These are phyloP conservation scores for Ridgeia piscesae DNA, from an alignment of 1,140 invertebrate genomes.

Conservation along the genomic window DNA sequence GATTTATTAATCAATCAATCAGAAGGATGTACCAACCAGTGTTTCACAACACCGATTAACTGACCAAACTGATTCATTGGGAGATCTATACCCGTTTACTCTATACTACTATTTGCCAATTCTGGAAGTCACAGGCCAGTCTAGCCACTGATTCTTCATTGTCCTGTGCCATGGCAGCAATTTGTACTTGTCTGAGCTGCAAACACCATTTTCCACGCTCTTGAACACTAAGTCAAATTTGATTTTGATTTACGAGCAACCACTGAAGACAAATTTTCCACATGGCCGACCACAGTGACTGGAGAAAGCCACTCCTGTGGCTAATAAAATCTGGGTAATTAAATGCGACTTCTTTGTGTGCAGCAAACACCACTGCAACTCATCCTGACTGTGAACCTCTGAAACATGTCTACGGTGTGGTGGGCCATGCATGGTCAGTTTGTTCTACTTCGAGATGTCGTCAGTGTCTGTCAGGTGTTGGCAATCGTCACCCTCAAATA, in stretches of 20 bases:
- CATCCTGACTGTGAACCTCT: too few species aligned
- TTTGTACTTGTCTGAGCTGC: neutral
- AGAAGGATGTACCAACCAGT: too few species aligned
- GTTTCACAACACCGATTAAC: too few species aligned
- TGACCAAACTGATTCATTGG: too few species aligned
- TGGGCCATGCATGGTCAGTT: too few species aligned
- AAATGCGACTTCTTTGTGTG: neutral
- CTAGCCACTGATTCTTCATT: neutral
- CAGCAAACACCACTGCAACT: neutral
- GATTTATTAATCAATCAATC: too few species aligned
- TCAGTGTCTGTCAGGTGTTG: too few species aligned
- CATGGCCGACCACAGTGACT: neutral
- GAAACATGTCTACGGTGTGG: too few species aligned
- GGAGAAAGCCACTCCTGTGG: neutral
- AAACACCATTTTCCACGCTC: neutral
- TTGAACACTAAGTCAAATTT: neutral
- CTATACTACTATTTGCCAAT: neutral
- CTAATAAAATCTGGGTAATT: constrained; percentile 6
- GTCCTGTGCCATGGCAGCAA: neutral
- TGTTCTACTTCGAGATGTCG: too few species aligned
- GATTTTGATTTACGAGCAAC: constrained; percentile 5
- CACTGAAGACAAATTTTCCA: neutral
- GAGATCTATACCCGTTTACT: neutral
- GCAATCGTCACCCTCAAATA: too few species aligned
- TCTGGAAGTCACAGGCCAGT: neutral